Conservation (phyloP, 2,113 vertebrate species). For the Thamnophis sirtalis region DNA sequence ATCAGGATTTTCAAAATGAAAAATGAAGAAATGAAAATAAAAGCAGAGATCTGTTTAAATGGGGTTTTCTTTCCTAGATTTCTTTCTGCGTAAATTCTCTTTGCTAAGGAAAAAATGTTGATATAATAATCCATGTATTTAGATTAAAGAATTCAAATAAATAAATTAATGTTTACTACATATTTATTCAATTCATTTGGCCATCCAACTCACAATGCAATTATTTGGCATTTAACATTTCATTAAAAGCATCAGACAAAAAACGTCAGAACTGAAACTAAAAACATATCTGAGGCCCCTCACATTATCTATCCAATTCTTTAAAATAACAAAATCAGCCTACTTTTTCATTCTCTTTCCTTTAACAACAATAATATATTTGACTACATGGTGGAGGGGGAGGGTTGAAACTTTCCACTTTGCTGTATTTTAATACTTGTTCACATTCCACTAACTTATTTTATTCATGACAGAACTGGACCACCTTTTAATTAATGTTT, state of each 20-base stretch:
- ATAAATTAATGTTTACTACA: background rate
- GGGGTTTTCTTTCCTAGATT: constrained; percentile 60
- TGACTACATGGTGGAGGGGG: constrained; percentile 59
- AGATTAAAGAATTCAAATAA: background rate
- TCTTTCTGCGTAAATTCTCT: constrained; percentile 61
- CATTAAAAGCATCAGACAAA: background rate
- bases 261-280: background rate
- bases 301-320: constrained; percentile 9
- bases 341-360: constrained; percentile 64
- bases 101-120: constrained; percentile 52
- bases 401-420: constrained; percentile 45
- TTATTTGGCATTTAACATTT: background rate
- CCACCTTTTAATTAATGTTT: constrained; percentile 65
- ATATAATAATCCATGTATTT: constrained; percentile 46
- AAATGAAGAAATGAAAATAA: background rate
- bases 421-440: constrained; percentile 68
- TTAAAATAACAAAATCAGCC: constrained; percentile 66
- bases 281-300: background rate
- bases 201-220: background rate
- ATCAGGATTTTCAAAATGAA: constrained; percentile 31
- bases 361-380: constrained; percentile 64
- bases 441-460: constrained; percentile 55
- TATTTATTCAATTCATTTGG: background rate
- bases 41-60: constrained; percentile 67
- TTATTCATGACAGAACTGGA: constrained; percentile 53